A percentile compares a stretch with the other conserved stretches of the same genome.
phyloP scores from a whole-genome alignment of 2,113 vertebrate species.

The Chiloscyllium plagiosum region DNA sequence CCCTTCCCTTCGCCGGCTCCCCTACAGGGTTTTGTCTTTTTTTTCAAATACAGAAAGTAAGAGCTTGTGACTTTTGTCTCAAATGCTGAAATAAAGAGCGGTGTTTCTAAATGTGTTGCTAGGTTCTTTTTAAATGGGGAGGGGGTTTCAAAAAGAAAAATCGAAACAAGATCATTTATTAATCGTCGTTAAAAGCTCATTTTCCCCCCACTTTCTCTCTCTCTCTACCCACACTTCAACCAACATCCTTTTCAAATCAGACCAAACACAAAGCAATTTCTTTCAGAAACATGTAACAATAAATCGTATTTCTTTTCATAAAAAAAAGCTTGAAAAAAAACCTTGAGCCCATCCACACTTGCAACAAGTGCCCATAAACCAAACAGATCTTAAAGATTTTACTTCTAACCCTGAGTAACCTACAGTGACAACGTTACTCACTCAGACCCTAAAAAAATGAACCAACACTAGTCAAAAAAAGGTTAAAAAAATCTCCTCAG shows the following conservation, averaged over 20 bases:
- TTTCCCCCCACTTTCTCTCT: background rate
- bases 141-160: background rate
- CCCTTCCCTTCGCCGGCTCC: background rate
- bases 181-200: background rate
- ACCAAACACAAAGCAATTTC: slow-evolving; percentile 14
- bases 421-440: background rate
- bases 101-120: background rate
- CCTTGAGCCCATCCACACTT: slow-evolving; percentile 21
- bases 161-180: slow-evolving; percentile 6
- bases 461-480: background rate
- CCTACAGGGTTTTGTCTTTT: background rate
- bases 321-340: background rate
- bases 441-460: background rate
- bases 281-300: background rate
- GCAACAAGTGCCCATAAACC: slow-evolving; percentile 33
- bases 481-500: background rate
- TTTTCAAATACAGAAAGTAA: background rate
- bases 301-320: background rate
- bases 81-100: background rate
- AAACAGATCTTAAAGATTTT: slow-evolving; percentile 19
- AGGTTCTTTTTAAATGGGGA: background rate
- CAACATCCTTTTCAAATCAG: background rate
- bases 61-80: background rate
- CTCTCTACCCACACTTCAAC: background rate
- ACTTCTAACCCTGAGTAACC: slow-evolving; percentile 4